Conservation (phyloP, 2,888 invertebrate species). For the Watsonalla cultraria region DNA sequence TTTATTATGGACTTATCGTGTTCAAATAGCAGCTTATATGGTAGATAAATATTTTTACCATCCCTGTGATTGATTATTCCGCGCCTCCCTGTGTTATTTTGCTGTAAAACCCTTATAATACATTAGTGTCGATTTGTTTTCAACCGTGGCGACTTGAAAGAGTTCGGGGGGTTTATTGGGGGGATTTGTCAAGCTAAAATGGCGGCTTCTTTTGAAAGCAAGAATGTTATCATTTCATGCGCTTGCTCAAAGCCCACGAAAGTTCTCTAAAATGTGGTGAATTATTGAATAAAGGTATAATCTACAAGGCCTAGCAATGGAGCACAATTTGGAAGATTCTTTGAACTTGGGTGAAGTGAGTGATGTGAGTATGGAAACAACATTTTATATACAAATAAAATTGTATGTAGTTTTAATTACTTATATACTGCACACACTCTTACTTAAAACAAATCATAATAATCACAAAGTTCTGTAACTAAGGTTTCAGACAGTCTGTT, state of each 20-base stretch:
- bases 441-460: no score
- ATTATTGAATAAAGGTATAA: conserved; percentile 9
- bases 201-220: conserved; percentile 76
- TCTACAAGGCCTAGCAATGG: conserved; percentile 41
- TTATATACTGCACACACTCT: no score
- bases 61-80: conserved; percentile 11
- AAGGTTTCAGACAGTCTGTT: no score
- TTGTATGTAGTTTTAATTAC: no score
- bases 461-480: no score
- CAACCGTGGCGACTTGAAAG: conserved; percentile 64
- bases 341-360: conserved; percentile 65
- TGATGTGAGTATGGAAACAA: conserved; percentile 7
- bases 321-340: conserved; percentile 64
- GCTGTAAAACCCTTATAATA: conserved; percentile 13
- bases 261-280: conserved; percentile 4
- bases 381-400: no score
- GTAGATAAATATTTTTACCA: conserved; percentile 9
- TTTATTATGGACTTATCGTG: conserved; percentile 12
- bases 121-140: conserved; percentile 59
- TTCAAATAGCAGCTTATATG: conserved; percentile 14
- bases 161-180: conserved; percentile 34
- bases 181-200: conserved; percentile 73
- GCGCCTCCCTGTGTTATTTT: conserved; percentile 14
- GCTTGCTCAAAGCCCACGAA: conserved; percentile 11
- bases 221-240: conserved; percentile 36